Evolutionary conservation across 2,888 invertebrate genomes (phyloP), one percentile per base, ranked within the genome.

Genomic region (Drosophila stalkeri): DNA sequence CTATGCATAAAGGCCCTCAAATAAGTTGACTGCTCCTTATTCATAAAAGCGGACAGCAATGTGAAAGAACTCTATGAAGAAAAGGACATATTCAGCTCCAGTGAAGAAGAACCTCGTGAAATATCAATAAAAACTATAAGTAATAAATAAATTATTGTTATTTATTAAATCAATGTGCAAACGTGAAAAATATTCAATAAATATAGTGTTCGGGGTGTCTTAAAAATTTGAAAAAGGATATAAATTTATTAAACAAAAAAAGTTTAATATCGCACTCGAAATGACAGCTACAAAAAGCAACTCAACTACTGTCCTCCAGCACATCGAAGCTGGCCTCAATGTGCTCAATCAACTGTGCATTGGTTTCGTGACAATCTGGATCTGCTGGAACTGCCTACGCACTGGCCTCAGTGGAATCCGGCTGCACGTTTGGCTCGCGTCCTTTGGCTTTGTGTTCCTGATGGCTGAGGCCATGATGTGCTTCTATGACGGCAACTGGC

Each of bases 401-500:
- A 43, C 72, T 4, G 81, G 75, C 14, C 77, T 92, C 8, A 35
- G 62, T 5, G 85, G 82, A 0, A 91, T 91, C 14, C 77, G 82
- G 0, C 56, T 92, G 12, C 92, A 92, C 43, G 88, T 86, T 18
- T 92, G 91, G 91, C 80, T 92, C 18, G 85, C 72, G 7, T 86
- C 91, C 31, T 77, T 92, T 9, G 92, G 92, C 23, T 92, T 89
- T 43, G 74, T 70, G 1, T 83, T 92, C 14, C 82, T 92, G 0
- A 92, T 92, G 92, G 92, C 92, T 39, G 92, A 92, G 57, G 91
- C 73, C 14, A 84, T 91, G 64, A 91, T 92, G 91, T 87, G 89
- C 55, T 91, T 91, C 65, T 92, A 92, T 67, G 88, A 86, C 27
- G 85, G 82, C 55, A 92, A 91, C 66, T 78, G 83, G 54, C 39